Base-by-base conservation (phyloP, 2,888 invertebrate genomes). In the Seira ritae region DNA sequence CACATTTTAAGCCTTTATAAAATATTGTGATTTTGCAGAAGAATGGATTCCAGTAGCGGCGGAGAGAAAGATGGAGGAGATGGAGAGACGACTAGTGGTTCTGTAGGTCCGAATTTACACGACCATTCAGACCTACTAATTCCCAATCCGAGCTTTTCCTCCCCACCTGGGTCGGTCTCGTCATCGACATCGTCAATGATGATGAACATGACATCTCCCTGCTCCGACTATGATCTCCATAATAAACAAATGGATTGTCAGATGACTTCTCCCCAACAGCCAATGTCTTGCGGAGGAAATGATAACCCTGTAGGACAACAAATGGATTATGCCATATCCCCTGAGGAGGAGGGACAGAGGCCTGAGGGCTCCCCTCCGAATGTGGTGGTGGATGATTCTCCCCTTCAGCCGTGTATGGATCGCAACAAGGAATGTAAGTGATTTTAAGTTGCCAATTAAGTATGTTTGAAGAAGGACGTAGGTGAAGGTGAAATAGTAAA, bases 401-500 rank as follows among this genome's bases (percentile, higher is more conserved):
- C 98, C 70, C 93, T 98, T 90, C 96, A 96, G 91, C 95, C 96
- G 90, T 94, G 96, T 91, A 96, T 98, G 95, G 97, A 97, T 91
- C 97, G 96, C 92, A 98, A 98, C 92, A 98, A 98, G 93, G 97
- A 98, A 94, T 97, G 98, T 98, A 92, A 96, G 97, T 95, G 15
- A 23, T 19, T 17, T 4, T 50, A 20, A 6, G 2, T 67, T n/a
- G n/a, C n/a, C 50, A 20, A 4, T 23, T 15, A 22, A 20, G 8
- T n/a, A 67, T 67, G 10, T 22, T 20, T 12, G 23, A 17, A 20
- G 10, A 20, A 23, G n/a, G 10, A 10, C 8, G 8, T 67, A 67
- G 4, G 20, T 10, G 10, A 10, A 12, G 19, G 8, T 62, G 15
- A 17, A 62, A 62, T 12, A 12, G 50, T 15, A 46, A 46, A 15